Conservation (phyloP, 2,113 vertebrate species). For the Misgurnus mizolepis region DNA sequence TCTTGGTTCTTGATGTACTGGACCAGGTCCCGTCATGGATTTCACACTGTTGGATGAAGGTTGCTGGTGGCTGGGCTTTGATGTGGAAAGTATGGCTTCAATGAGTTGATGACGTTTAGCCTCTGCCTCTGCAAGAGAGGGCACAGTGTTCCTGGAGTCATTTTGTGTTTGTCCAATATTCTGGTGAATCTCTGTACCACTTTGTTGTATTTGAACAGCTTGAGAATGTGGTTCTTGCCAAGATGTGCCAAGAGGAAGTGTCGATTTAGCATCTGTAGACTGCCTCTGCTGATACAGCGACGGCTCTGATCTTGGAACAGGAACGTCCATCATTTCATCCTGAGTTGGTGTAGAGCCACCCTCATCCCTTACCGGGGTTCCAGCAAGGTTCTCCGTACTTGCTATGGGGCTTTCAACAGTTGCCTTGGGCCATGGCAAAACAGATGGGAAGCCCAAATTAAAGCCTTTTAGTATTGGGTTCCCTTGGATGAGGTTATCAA, state of each 20-base stretch:
- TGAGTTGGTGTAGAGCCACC: conserved; percentile 93
- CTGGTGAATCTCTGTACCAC: conserved; percentile 5
- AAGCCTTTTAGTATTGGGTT: conserved; percentile 86
- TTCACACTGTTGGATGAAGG: neutral
- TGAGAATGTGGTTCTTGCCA: conserved; percentile 39
- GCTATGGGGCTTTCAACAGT: conserved; percentile 58
- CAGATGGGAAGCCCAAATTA: conserved; percentile 82
- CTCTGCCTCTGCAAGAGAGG: conserved; percentile 18
- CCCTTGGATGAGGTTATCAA: conserved; percentile 90
- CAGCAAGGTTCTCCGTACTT: conserved; percentile 83
- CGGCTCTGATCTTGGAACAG: conserved; percentile 74
- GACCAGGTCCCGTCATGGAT: conserved; percentile 76
- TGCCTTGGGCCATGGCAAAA: conserved; percentile 60
- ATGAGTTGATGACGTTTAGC: conserved; percentile 6
- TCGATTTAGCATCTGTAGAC: conserved; percentile 11
- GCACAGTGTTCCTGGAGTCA: conserved; percentile 3
- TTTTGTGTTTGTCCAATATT: conserved; percentile 11
- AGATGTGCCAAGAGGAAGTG: neutral
- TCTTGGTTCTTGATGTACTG: conserved; percentile 69
- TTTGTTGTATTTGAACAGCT: conserved; percentile 10
- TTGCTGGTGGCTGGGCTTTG: conserved; percentile 17
- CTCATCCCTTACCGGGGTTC: conserved; percentile 91
- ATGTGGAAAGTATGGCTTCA: conserved; percentile 14
- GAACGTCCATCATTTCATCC: conserved; percentile 94
- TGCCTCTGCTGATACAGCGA: conserved; percentile 46